Base-by-base conservation (phyloP, 2,113 vertebrate species). In the Myrmecophaga tridactyla region DNA sequence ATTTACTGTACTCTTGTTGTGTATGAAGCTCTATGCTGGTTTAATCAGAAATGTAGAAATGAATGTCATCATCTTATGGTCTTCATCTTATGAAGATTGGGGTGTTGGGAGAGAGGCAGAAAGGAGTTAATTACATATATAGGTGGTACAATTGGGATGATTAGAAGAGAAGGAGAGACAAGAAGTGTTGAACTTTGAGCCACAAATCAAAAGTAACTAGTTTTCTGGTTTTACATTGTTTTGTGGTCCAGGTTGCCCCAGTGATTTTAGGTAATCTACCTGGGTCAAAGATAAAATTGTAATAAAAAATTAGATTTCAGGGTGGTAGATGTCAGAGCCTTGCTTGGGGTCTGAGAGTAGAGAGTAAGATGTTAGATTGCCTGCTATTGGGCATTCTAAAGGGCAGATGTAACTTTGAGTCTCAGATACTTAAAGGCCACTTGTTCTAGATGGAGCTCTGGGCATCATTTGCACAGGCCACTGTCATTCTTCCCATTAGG, bases 1-100 rank as follows among this genome's bases (percentile, higher is more conserved):
- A 93, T 86, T 93, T 94, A 86, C 82, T 91, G 94, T 86, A 75
- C 60, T 95, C 87, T 36, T 77, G 69, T 78, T 96, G 56, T 60
- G 63, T 86, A 90, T 92, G 63, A 90, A 67, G 36, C 41, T 90
- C 6, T 91, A 0, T 65, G 48, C 77, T 90, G 69, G 48, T 86
- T 96, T 95, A 91, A 63, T 90, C 86, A 36, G 51, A 88, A 92
- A 90, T 77, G 62, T 1, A 94, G 87, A 87, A 87, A 41, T 93
- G 94, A 92, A 41, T 81, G 53, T 92, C 58, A 36, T 8, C 89
- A 80, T 76, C 13, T 41, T 34, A 4, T 0, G 0, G 73, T 88
- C 63, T 84, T 62, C n/a, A 80, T 65, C 34, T 75, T 88, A 86
- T 83, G 75, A 83, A 82, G 69, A 36, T 48, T 92, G 69, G 46